Conservation (phyloP, 2,888 invertebrate genomes). For the Coenonympha arcania region DNA sequence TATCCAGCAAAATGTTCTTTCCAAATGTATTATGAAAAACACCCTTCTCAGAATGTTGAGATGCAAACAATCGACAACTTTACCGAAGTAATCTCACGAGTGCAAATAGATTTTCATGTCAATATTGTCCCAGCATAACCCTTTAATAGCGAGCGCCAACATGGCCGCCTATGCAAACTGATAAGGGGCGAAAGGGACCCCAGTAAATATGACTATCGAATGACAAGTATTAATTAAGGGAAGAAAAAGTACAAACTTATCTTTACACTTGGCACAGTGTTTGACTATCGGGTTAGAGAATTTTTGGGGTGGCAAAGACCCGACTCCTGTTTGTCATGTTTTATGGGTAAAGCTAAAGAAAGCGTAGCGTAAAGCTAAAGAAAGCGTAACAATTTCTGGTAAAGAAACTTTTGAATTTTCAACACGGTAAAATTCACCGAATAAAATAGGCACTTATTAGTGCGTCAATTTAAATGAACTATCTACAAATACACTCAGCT, state of each 20-base stretch:
- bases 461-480: background rate
- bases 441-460: background rate
- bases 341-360: background rate
- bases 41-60: constrained; percentile 6
- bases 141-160: constrained; percentile 33
- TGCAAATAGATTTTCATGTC: constrained; percentile 34
- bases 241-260: constrained; percentile 20
- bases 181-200: constrained; percentile 36
- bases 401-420: too few relatives aligned
- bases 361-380: background rate
- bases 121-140: constrained; percentile 32
- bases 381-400: too few relatives aligned
- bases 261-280: constrained; percentile 18
- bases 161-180: constrained; percentile 34
- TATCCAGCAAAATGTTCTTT: too few relatives aligned
- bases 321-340: too few relatives aligned
- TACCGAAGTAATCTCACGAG: constrained; percentile 27
- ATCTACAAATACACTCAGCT: background rate
- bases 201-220: constrained; percentile 49
- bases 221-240: constrained; percentile 58
- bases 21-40: constrained; percentile 3
- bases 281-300: background rate
- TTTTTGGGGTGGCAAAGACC: background rate
- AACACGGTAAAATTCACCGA: too few relatives aligned
- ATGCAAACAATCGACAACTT: constrained; percentile 18